These are phyloP conservation scores for Himalopsyche kuldschensis DNA, from an alignment of 2,888 invertebrate species.

Conservation along the genomic window DNA sequence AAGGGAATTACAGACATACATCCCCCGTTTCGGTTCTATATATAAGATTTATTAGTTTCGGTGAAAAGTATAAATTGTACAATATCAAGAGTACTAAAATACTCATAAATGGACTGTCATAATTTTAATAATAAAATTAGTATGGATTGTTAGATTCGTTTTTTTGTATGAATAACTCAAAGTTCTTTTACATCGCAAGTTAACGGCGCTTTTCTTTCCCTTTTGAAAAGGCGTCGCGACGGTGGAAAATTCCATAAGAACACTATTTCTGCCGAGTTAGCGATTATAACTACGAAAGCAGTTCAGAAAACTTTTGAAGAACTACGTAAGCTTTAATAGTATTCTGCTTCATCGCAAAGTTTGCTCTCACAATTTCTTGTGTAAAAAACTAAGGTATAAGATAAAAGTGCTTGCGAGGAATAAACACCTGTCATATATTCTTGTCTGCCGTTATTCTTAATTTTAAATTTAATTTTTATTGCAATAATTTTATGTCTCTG, in stretches of 20 bases:
- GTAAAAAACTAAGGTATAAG: constrained; percentile 29
- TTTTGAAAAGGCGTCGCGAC: constrained; percentile 23
- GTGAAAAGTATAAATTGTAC: too few species aligned
- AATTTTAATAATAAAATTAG: background rate
- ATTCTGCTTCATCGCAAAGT: constrained; percentile 30
- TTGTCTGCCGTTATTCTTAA: background rate
- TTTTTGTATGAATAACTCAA: background rate
- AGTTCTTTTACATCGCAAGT: background rate
- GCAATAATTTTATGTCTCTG: background rate
- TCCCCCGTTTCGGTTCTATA: too few species aligned
- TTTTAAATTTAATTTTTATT: background rate
- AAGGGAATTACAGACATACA: too few species aligned
- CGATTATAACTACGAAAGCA: constrained; percentile 38
- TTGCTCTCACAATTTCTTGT: constrained; percentile 33
- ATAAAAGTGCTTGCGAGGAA: constrained; percentile 25
- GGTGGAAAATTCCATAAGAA: constrained; percentile 22
- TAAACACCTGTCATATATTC: constrained; percentile 22
- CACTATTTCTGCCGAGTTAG: constrained; percentile 34
- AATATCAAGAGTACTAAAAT: too few species aligned
- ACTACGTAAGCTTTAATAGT: constrained; percentile 37
- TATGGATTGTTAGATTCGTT: background rate
- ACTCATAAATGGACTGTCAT: too few species aligned
- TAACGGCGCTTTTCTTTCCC: constrained; percentile 5
- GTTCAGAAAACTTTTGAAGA: constrained; percentile 33
- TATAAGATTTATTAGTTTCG: too few species aligned